phyloP scores from a whole-genome alignment of 2,888 invertebrate genomes.

The Octodonta nipae region DNA sequence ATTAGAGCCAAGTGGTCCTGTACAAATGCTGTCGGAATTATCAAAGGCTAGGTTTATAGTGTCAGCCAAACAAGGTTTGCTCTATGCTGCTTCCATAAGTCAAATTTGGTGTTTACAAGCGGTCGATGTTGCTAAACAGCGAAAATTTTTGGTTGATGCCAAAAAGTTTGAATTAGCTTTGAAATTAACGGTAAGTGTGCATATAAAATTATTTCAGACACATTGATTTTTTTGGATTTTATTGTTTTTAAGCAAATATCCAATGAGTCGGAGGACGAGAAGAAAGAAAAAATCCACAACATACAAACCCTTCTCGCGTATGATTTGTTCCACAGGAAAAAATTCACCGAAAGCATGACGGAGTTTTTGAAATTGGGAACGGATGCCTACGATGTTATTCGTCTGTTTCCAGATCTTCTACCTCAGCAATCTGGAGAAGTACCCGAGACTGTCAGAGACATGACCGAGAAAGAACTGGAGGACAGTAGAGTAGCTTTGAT shows the following conservation, averaged over 20 bases:
- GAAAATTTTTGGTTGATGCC: conserved; percentile 68
- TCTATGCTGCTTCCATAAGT: conserved; percentile 76
- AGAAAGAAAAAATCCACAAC: conserved; percentile 64
- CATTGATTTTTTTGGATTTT: conserved; percentile 3
- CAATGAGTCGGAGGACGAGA: conserved; percentile 67
- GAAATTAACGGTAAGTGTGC: conserved; percentile 63
- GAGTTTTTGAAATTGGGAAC: conserved; percentile 81
- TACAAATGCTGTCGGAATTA: conserved; percentile 68
- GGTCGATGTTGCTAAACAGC: conserved; percentile 70
- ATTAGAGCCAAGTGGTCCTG: conserved; percentile 62
- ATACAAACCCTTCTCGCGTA: conserved; percentile 85
- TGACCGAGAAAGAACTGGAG: conserved; percentile 75
- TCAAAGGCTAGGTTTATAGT: conserved; percentile 63
- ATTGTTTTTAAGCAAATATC: conserved; percentile 62
- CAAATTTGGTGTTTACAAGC: conserved; percentile 80
- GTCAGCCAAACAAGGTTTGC: conserved; percentile 59
- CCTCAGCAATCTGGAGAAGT: conserved; percentile 32
- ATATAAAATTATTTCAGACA: not conserved
- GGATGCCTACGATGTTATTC: conserved; percentile 90
- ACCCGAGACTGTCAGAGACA: conserved; percentile 37
- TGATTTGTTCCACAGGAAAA: conserved; percentile 77
- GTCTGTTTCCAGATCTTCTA: conserved; percentile 78
- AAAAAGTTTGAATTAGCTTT: conserved; percentile 91
- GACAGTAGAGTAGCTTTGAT: conserved; percentile 78
- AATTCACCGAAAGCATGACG: conserved; percentile 81